Conservation (phyloP, 2,113 vertebrate genomes). For the Hirundichthys speculiger region DNA sequence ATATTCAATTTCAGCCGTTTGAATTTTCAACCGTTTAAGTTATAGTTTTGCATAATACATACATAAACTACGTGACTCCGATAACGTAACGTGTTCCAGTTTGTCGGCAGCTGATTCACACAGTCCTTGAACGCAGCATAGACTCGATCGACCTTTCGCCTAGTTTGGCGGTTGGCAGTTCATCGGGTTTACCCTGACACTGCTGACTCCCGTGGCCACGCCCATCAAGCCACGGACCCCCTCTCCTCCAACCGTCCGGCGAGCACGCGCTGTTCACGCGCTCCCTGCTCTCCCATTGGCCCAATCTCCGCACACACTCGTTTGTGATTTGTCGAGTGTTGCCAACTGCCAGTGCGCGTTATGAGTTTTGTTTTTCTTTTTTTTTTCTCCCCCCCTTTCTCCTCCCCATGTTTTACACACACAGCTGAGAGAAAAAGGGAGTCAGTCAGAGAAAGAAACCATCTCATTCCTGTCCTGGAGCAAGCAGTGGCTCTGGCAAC, state of each 20-base stretch:
- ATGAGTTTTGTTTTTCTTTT: constrained; percentile 77
- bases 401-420: constrained; percentile 77
- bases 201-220: constrained; percentile 79
- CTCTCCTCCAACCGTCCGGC: constrained; percentile 79
- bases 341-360: constrained; percentile 79
- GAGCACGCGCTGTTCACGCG: constrained; percentile 91
- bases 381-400: constrained; percentile 49
- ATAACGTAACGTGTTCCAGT: too few relatives aligned
- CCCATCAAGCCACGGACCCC: constrained; percentile 82
- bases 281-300: constrained; percentile 80
- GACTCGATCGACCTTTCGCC: constrained; percentile 88
- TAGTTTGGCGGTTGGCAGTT: constrained; percentile 82
- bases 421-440: constrained; percentile 81
- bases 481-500: constrained; percentile 62
- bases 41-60: background rate
- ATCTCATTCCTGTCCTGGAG: constrained; percentile 58
- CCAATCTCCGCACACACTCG: constrained; percentile 50
- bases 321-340: constrained; percentile 82
- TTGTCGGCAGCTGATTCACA: constrained; percentile 1
- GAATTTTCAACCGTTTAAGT: background rate
- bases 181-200: constrained; percentile 83
- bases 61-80: too few relatives aligned
- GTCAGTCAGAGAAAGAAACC: constrained; percentile 70
- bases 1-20: background rate
- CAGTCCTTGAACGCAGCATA: constrained; percentile 47